Base-by-base conservation (phyloP, 1,140 invertebrate genomes). In the Eupeodes corollae region DNA sequence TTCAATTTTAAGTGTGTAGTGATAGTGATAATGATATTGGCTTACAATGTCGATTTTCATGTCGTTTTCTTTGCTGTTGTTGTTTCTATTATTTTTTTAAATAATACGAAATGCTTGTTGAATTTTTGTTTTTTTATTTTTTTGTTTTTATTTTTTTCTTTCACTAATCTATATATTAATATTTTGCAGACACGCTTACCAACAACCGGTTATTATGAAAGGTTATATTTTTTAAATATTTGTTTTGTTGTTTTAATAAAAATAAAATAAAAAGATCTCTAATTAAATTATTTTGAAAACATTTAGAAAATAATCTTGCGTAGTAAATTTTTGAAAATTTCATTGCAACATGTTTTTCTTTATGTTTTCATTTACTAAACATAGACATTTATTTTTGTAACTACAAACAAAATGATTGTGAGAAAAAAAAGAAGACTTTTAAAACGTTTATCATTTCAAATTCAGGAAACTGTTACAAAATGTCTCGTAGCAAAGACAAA, bases 401-500 rank as follows among this genome's bases (percentile, higher is more conserved):
- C n/a, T n/a, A n/a, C n/a, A n/a, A n/a, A n/a, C n/a, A n/a, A n/a
- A n/a, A n/a, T n/a, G n/a, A n/a, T n/a, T n/a, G n/a, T n/a, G n/a
- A n/a, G n/a, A n/a, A n/a, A n/a, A n/a, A 26, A 26, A 26, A 26
- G 8, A 42, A 42, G 6, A 8, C 5, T 15, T 32, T 39, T 46
- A 44, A 11, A 37, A 39, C 38, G 12, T 31, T 26, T 19, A 5
- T 14, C 15, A 53, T 35, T n/a, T n/a, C n/a, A n/a, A 35, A 35
- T 35, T 35, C 47, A 66, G 63, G 63, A 38, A 67, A 59, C 48
- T 55, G 58, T 42, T 67, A 75, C 72, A 76, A 73, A 59, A 77
- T 77, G 75, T 77, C 75, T 75, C 75, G 75, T 70, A 77, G 77
- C 63, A 78, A 77, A 75, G 75, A 78, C 69, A 77, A 84, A 73